Evolutionary conservation across 2,888 invertebrate species (phyloP).

Genomic region (Pollenia griseotomentosa): DNA sequence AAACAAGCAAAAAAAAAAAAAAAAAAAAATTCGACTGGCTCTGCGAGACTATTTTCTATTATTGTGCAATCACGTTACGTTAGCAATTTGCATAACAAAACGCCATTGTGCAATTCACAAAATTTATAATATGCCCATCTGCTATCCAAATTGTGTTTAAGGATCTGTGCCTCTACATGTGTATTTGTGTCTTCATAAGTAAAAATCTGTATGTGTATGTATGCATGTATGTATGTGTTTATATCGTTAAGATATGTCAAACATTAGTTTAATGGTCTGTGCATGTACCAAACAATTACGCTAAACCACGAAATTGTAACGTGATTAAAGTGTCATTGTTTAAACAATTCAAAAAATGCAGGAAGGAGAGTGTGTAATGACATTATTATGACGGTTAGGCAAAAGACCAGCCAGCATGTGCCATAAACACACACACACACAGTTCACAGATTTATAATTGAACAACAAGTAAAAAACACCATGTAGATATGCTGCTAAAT

Average conservation of each 20-base stretch:
- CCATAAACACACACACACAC: neutral
- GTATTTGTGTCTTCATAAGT: neutral
- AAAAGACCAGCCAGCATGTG: slow-evolving; percentile 32
- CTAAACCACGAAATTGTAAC: slow-evolving; percentile 68
- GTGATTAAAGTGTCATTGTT: slow-evolving; percentile 60
- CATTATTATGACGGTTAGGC: slow-evolving; percentile 63
- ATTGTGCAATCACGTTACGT: too few relatives aligned
- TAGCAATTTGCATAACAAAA: neutral
- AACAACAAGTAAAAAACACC: slow-evolving; percentile 29
- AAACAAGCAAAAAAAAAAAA: too few relatives aligned
- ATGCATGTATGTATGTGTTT: neutral
- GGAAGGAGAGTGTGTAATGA: slow-evolving; percentile 49
- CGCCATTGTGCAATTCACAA: neutral
- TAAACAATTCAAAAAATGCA: slow-evolving; percentile 48
- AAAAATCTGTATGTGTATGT: neutral
- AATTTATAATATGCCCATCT: neutral
- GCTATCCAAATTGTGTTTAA: neutral
- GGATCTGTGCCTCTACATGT: neutral
- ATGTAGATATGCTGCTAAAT: neutral
- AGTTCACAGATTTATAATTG: slow-evolving; percentile 26
- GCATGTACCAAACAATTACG: slow-evolving; percentile 66
- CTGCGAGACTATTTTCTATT: too few relatives aligned
- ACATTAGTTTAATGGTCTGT: slow-evolving; percentile 69
- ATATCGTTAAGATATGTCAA: slow-evolving; percentile 48
- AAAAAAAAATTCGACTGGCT: too few relatives aligned